Evolutionary conservation across 1,140 invertebrate species (phyloP).

Genomic region (Pseudomyrmex dendroicus): DNA sequence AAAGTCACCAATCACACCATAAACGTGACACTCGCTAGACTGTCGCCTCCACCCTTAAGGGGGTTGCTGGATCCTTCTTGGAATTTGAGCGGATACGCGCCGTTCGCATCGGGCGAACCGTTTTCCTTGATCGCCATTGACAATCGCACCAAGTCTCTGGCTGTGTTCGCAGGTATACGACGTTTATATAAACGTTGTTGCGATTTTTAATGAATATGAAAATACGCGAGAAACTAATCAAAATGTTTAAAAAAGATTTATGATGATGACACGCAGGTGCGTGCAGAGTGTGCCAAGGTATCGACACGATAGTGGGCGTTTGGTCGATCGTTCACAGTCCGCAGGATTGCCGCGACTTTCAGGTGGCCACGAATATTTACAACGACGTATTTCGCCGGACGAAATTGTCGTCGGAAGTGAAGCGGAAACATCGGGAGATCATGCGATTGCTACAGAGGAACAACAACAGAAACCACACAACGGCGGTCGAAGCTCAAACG

Average conservation of each 20-base stretch:
- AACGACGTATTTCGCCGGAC: constrained; percentile 76
- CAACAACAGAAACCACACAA: neutral
- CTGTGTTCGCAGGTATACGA: constrained; percentile 74
- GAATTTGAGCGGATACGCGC: constrained; percentile 74
- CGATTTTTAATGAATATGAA: neutral
- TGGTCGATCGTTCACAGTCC: constrained; percentile 74
- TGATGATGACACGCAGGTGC: constrained; percentile 64
- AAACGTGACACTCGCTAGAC: constrained; percentile 64
- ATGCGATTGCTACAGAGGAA: neutral
- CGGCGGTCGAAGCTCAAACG: neutral
- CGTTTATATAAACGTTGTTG: neutral
- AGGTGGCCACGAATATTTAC: constrained; percentile 70
- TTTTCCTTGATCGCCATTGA: constrained; percentile 73
- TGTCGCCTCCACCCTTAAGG: constrained; percentile 42
- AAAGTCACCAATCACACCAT: constrained; percentile 72
- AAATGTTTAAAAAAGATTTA: constrained; percentile 44
- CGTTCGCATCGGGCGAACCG: constrained; percentile 71
- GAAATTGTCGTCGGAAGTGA: constrained; percentile 53
- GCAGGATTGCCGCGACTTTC: constrained; percentile 74
- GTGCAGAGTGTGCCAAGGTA: constrained; percentile 76
- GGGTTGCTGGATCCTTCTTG: constrained; percentile 71
- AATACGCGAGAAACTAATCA: constrained; percentile 6
- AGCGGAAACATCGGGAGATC: constrained; percentile 33
- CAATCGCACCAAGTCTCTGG: constrained; percentile 72
- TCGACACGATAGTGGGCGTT: constrained; percentile 76